Conservation (phyloP, 2,797 vertebrate genomes). For the Sebastiscus tertius region DNA sequence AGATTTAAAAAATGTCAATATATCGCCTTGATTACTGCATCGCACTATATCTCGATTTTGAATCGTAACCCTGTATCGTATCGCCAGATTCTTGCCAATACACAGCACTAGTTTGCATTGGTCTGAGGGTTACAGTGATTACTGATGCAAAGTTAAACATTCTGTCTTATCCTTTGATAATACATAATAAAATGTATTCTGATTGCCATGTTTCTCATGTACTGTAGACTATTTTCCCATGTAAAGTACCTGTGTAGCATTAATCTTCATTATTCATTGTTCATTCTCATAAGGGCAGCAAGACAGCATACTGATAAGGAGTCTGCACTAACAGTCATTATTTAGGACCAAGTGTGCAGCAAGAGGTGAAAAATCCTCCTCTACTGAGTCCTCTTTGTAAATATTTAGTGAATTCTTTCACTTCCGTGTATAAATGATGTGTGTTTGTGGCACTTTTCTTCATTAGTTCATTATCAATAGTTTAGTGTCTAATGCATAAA, state of each 20-base stretch:
- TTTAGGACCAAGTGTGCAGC: not conserved
- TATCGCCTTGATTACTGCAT: too few species aligned
- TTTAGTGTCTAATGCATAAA: not conserved
- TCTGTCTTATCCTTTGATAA: not conserved
- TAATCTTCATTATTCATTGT: not conserved
- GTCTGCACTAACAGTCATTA: not conserved
- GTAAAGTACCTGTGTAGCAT: not conserved
- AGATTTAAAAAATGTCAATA: too few species aligned
- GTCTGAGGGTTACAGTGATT: not conserved
- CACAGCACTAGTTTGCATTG: not conserved
- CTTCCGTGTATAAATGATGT: not conserved
- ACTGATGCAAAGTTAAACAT: not conserved
- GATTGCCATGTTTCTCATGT: not conserved
- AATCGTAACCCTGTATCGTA: too few species aligned
- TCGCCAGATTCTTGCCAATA: fast-evolving
- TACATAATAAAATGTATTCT: not conserved
- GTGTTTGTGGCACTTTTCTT: not conserved
- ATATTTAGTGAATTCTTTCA: not conserved
- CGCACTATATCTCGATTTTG: too few species aligned
- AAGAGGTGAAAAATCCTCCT: not conserved
- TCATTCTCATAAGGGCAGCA: not conserved
- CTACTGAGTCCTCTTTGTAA: not conserved
- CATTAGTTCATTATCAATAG: not conserved
- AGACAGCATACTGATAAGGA: not conserved
- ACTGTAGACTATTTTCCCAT: not conserved